These are phyloP conservation scores for Delichon dasypus DNA, from an alignment of 2,797 vertebrate species.

Conservation along the genomic window DNA sequence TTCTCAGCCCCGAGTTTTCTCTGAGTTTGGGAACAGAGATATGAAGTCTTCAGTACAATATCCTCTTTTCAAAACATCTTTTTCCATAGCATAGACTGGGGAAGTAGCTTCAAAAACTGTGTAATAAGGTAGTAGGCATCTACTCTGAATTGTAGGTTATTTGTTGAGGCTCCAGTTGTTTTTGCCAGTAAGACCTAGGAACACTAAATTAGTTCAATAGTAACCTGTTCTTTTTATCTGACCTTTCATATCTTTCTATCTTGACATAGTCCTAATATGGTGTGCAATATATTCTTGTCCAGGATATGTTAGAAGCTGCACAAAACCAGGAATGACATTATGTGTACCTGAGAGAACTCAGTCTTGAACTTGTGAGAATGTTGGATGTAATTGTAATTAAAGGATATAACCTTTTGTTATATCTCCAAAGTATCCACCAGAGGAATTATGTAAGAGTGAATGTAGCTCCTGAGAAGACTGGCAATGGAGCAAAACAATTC, in stretches of 20 bases:
- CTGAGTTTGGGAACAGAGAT: not conserved
- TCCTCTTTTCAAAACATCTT: not conserved
- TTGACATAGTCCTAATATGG: not conserved
- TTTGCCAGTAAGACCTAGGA: not conserved
- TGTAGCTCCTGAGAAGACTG: not conserved
- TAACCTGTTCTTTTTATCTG: not conserved
- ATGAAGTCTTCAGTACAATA: not conserved
- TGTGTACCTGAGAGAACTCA: not conserved
- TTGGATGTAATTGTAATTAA: too few relatives aligned
- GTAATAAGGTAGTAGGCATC: not conserved
- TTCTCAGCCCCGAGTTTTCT: not conserved
- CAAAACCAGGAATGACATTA: not conserved
- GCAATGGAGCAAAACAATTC: not conserved
- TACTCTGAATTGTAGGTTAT: not conserved
- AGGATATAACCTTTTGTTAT: not conserved
- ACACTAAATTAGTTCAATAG: not conserved
- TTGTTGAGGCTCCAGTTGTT: not conserved
- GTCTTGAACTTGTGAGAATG: not conserved
- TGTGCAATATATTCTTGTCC: not conserved
- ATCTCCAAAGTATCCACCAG: not conserved
- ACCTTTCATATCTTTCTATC: not conserved
- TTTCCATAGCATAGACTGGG: not conserved
- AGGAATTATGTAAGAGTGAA: not conserved
- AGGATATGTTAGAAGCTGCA: not conserved
- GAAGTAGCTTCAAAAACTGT: not conserved